Percentiles rank a stretch among this genome's conserved stretches.
Evolutionary conservation across 2,888 invertebrate genomes (phyloP).

Genomic region (Synanthedon tipuliformis): DNA sequence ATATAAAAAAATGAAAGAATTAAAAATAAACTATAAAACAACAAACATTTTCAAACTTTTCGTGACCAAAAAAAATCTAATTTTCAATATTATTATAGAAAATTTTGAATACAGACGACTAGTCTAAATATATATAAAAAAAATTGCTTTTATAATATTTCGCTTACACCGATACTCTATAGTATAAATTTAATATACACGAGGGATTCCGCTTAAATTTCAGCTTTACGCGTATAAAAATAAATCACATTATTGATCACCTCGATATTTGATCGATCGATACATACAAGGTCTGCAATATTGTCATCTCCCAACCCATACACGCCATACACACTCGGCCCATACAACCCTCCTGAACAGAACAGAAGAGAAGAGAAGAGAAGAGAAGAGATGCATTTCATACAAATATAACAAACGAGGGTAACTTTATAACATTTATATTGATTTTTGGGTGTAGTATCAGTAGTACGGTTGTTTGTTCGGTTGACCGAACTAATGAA

Average conservation of each 20-base stretch:
- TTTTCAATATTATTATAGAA: conserved; percentile 25
- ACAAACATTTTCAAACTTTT: conserved; percentile 30
- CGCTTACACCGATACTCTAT: too few relatives aligned
- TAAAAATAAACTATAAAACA: conserved; percentile 39
- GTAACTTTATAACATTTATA: conserved; percentile 40
- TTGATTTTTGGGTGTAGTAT: too few relatives aligned
- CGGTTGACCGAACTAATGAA: too few relatives aligned
- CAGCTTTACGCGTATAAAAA: conserved; percentile 48
- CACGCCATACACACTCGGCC: conserved; percentile 27
- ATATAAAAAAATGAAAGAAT: conserved; percentile 18
- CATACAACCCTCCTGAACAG: conserved; percentile 10
- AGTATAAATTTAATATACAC: too few relatives aligned
- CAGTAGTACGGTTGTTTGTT: too few relatives aligned
- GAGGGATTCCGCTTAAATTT: conserved; percentile 42
- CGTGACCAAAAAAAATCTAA: conserved; percentile 13
- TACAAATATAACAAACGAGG: conserved; percentile 40
- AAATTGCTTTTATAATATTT: conserved; percentile 9
- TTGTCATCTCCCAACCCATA: conserved; percentile 23
- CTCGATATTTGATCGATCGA: too few relatives aligned
- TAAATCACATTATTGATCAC: conserved; percentile 38
- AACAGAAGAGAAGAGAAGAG: conserved; percentile 15
- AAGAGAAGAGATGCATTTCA: conserved; percentile 27
- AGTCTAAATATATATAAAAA: conserved; percentile 49
- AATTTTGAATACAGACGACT: conserved; percentile 54
- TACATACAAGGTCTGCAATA: too few relatives aligned